phyloP scores from a whole-genome alignment of 2,888 invertebrate species.

The Diaperis boleti region DNA sequence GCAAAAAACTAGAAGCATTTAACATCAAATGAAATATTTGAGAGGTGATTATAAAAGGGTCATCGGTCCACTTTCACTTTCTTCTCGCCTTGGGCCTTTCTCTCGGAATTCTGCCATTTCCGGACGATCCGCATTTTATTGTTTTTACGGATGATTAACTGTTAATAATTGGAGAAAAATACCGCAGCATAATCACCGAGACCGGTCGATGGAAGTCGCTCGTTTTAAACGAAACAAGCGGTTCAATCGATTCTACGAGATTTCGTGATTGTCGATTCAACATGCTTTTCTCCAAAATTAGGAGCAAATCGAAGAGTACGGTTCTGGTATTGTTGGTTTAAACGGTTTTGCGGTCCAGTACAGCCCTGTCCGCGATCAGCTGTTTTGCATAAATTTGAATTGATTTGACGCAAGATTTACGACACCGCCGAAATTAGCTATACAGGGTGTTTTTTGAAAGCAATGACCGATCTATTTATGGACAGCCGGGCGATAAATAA shows the following conservation, averaged over 20 bases:
- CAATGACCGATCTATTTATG: constrained; percentile 9
- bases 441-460: constrained; percentile 11
- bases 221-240: constrained; percentile 4
- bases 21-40: too few species aligned
- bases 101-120: constrained; percentile 20
- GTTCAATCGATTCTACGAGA: constrained; percentile 10
- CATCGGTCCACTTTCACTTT: constrained; percentile 22
- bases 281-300: not conserved
- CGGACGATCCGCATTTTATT: constrained; percentile 15
- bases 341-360: not conserved
- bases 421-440: constrained; percentile 7
- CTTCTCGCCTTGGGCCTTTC: constrained; percentile 13
- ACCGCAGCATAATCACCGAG: constrained; percentile 4
- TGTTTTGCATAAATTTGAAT: constrained; percentile 14
- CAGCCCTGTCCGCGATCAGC: constrained; percentile 1
- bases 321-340: not conserved
- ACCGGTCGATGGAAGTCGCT: constrained; percentile 16
- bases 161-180: constrained; percentile 16
- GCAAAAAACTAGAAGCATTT: too few species aligned
- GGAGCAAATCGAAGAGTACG: too few species aligned
- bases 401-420: constrained; percentile 6
- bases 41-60: not conserved
- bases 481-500: constrained; percentile 2
- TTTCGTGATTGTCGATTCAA: constrained; percentile 2
- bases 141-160: constrained; percentile 26